Conservation (phyloP, 2,888 invertebrate species). For the Smittia sp. region DNA sequence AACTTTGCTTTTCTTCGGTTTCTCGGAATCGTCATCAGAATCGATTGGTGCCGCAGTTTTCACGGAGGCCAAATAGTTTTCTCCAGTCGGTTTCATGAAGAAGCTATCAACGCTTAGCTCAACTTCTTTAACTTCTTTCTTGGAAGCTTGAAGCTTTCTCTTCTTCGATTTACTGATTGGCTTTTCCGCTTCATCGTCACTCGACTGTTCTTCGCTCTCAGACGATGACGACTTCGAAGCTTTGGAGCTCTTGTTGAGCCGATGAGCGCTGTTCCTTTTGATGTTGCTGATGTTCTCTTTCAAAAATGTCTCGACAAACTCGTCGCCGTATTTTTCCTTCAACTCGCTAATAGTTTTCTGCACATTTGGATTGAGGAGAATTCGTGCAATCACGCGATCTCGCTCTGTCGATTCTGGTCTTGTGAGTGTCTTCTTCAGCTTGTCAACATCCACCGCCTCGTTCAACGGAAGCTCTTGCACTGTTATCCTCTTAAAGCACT, state of each 20-base stretch:
- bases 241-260: slow-evolving; percentile 3
- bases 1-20: not conserved
- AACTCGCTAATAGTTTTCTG: slow-evolving; percentile 9
- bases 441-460: not conserved
- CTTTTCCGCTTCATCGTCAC: not conserved
- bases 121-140: not conserved
- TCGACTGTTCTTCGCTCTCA: not conserved
- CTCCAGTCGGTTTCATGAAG: slow-evolving; percentile 50
- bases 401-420: not conserved
- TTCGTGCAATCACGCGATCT: not conserved
- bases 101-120: slow-evolving; percentile 46
- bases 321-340: not conserved
- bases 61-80: slow-evolving; percentile 50
- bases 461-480: not conserved
- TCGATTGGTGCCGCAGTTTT: not conserved
- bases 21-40: slow-evolving; percentile 7
- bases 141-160: not conserved
- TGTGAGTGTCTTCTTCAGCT: slow-evolving; percentile 5
- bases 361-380: not conserved
- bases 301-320: slow-evolving; percentile 1
- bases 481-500: not conserved
- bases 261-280: not conserved
- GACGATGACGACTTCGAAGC: not conserved
- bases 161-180: not conserved
- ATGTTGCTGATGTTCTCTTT: slow-evolving; percentile 20